Conservation (phyloP, 2,113 vertebrate genomes). For the Trachemys scripta region DNA sequence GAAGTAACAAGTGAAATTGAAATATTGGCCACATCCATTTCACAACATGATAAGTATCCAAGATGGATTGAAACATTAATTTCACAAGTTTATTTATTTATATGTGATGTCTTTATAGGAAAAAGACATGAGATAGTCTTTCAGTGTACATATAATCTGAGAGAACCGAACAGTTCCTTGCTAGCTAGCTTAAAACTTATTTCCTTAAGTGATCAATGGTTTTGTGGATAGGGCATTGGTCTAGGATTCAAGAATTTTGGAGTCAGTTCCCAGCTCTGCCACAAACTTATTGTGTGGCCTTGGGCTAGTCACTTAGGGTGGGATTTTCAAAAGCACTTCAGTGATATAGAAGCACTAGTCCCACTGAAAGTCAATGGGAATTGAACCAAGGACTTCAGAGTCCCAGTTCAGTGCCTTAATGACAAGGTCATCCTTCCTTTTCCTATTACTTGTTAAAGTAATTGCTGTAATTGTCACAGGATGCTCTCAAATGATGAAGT, state of each 20-base stretch:
- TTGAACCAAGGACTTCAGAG: background rate
- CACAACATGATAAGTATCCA: background rate
- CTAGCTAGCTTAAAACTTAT: accelerated
- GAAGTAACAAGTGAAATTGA: background rate
- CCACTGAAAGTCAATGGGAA: background rate
- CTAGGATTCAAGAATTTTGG: background rate
- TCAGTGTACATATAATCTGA: background rate
- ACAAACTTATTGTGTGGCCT: no score
- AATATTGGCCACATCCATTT: background rate
- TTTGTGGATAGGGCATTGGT: background rate
- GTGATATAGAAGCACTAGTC: background rate
- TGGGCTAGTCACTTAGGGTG: accelerated
- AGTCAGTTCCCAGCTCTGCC: background rate
- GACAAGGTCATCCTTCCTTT: background rate
- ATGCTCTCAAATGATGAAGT: background rate
- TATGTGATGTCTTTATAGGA: background rate
- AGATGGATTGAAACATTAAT: background rate
- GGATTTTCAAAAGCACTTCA: background rate
- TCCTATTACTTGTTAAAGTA: background rate
- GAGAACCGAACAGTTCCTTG: background rate
- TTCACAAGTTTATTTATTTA: background rate
- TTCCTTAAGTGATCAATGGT: background rate
- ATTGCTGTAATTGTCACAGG: background rate
- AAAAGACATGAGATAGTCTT: background rate
- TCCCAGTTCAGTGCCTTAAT: background rate